Conservation (phyloP, 2,797 vertebrate species). For the Protosalanx chinensis region DNA sequence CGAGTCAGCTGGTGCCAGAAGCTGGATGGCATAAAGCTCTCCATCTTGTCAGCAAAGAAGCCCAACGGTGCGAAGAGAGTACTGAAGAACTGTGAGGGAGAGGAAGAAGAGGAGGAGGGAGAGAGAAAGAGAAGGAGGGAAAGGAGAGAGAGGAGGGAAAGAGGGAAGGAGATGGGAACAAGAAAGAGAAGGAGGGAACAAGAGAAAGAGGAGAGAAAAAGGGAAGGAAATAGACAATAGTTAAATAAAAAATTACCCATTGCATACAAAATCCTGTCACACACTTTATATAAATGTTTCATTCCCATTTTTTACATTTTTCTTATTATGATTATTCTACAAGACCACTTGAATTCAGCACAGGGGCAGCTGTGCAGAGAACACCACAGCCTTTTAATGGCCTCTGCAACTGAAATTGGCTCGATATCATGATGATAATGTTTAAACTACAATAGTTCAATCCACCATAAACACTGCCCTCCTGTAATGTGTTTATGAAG, state of each 20-base stretch:
- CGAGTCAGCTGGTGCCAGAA: constrained; percentile 79
- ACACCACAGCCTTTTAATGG: not conserved
- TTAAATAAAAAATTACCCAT: too few species aligned
- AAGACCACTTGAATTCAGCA: not conserved
- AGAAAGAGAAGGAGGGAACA: not conserved
- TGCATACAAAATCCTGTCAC: too few species aligned
- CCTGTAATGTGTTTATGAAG: constrained; percentile 55
- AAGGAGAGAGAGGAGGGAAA: too few species aligned
- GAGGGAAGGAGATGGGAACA: not conserved
- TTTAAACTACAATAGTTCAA: constrained; percentile 41
- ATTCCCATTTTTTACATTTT: not conserved
- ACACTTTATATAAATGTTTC: not conserved
- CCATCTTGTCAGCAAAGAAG: constrained; percentile 80
- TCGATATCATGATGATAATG: constrained; percentile 36
- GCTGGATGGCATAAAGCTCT: constrained; percentile 82
- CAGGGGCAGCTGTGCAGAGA: not conserved
- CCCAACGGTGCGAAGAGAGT: constrained; percentile 80
- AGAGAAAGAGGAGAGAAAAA: not conserved
- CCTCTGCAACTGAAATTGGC: constrained; percentile 32
- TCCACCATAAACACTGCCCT: constrained; percentile 50
- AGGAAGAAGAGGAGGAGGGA: not conserved
- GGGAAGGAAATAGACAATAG: too few species aligned
- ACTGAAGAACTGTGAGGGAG: constrained; percentile 79
- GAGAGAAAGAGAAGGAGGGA: not conserved
- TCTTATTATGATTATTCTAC: not conserved